phyloP scores from a whole-genome alignment of 64 coral and sea anemone species.

The Stichodactyla helianthus region DNA sequence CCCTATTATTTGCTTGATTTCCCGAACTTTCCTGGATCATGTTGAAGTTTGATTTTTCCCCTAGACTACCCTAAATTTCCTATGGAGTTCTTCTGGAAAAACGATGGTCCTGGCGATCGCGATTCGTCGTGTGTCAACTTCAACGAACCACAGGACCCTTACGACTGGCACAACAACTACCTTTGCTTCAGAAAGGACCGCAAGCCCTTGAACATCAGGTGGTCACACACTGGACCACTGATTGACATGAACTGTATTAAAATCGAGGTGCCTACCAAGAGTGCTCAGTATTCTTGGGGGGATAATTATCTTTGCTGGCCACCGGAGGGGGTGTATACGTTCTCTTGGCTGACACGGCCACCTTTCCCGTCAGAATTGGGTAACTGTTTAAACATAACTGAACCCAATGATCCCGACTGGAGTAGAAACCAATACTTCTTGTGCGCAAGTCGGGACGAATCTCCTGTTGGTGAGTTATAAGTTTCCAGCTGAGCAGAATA shows the following conservation, averaged over 20 bases:
- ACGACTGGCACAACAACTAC: constrained; percentile 67
- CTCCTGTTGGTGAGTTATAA: constrained; percentile 51
- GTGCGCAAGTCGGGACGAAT: constrained; percentile 53
- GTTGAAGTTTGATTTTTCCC: neutral
- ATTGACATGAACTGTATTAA: constrained; percentile 51
- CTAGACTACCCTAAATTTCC: constrained; percentile 88
- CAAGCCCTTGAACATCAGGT: constrained; percentile 55
- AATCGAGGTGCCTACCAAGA: constrained; percentile 43
- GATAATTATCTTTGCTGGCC: constrained; percentile 69
- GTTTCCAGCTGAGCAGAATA: neutral
- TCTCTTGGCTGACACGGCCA: constrained; percentile 61
- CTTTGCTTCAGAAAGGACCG: constrained; percentile 84
- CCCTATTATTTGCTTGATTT: too few species aligned
- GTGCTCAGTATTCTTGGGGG: constrained; percentile 24
- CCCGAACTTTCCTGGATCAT: too few species aligned
- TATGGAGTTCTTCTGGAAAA: constrained; percentile 72
- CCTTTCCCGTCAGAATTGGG: constrained; percentile 28
- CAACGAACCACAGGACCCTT: constrained; percentile 46
- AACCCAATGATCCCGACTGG: constrained; percentile 64
- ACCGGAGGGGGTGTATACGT: constrained; percentile 64
- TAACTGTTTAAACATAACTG: constrained; percentile 66
- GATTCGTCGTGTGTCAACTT: constrained; percentile 51
- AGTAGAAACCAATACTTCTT: constrained; percentile 43
- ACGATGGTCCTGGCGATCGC: constrained; percentile 33
- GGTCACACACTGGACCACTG: constrained; percentile 45